Conservation (phyloP, 2,113 vertebrate genomes). For the Nothocercus julius region DNA sequence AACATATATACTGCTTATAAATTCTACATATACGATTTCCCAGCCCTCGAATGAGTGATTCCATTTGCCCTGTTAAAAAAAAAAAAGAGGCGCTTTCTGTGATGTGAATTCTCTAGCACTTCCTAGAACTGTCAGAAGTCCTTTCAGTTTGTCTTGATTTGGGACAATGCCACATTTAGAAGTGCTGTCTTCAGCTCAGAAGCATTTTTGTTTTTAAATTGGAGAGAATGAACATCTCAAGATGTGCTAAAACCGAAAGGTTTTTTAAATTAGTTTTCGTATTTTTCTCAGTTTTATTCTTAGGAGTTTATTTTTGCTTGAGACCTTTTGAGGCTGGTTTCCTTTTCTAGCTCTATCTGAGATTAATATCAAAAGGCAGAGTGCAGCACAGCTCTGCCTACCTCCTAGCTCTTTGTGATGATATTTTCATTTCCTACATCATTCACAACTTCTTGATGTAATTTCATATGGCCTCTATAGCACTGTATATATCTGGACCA, state of each 20-base stretch:
- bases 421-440: conserved; percentile 68
- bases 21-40: background rate
- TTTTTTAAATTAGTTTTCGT: background rate
- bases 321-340: background rate
- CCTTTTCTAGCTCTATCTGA: conserved; percentile 22
- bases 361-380: conserved; percentile 62
- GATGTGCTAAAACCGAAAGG: background rate
- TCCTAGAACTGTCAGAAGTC: conserved; percentile 57
- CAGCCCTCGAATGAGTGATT: background rate
- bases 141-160: conserved; percentile 61
- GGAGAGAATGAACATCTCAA: conserved; percentile 20
- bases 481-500: conserved; percentile 23
- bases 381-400: background rate
- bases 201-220: conserved; percentile 28
- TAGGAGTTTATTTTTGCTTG: conserved; percentile 9
- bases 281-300: conserved; percentile 19
- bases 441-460: conserved; percentile 45
- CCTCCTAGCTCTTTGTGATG: conserved; percentile 41
- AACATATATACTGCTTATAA: background rate
- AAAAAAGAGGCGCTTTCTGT: background rate
- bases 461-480: conserved; percentile 43
- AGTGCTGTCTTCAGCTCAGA: conserved; percentile 48
- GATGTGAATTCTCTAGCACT: conserved; percentile 55
- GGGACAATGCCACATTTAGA: conserved; percentile 52
- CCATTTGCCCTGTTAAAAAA: background rate